Conservation (phyloP, 2,888 invertebrate species). For the Phortica magna region DNA sequence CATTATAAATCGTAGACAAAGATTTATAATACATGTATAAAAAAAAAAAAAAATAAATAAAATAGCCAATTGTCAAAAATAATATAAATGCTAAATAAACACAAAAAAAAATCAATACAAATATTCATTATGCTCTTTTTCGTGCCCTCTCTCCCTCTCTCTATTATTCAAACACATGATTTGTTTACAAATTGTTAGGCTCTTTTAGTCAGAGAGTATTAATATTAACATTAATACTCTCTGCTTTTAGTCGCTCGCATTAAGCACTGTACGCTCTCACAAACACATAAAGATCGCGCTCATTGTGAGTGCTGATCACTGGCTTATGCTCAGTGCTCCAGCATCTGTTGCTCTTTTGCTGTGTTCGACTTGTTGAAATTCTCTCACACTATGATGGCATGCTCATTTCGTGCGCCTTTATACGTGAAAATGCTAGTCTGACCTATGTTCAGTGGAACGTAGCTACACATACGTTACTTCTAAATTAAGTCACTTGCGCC, state of each 20-base stretch:
- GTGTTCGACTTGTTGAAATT: background rate
- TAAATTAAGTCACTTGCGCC: constrained; percentile 56
- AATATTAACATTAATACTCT: too few species aligned
- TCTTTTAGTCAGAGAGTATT: background rate
- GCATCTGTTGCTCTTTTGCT: constrained; percentile 26
- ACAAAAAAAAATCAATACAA: background rate
- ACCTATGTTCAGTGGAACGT: too few species aligned
- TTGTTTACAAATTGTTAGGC: background rate
- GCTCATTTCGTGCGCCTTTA: background rate
- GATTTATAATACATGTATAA: background rate
- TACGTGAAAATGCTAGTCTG: too few species aligned
- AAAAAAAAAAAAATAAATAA: too few species aligned
- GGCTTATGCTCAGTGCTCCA: background rate
- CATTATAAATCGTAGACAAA: background rate
- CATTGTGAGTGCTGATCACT: background rate
- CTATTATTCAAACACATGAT: background rate
- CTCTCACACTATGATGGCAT: background rate
- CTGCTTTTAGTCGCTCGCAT: background rate
- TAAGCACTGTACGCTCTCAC: background rate
- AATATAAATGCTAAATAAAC: too few species aligned
- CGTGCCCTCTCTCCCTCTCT: too few species aligned
- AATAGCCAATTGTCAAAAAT: too few species aligned
- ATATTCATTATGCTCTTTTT: background rate
- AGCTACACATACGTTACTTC: too few species aligned
- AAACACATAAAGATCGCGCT: background rate